Conservation (phyloP, 1,140 invertebrate species). For the Apis mellifera region DNA sequence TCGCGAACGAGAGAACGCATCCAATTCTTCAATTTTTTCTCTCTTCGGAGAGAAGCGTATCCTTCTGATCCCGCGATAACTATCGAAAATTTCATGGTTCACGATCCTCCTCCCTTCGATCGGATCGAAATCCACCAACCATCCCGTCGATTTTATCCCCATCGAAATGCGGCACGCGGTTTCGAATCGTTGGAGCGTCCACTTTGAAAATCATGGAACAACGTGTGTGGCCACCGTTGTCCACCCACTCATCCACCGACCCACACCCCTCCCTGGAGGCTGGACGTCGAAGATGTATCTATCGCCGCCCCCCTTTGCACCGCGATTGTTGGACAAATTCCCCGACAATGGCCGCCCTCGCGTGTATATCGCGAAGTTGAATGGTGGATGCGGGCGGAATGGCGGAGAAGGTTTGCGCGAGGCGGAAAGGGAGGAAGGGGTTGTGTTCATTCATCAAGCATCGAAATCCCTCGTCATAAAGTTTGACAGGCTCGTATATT, state of each 20-base stretch:
- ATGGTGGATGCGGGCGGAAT: constrained; percentile 16
- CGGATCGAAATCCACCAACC: not conserved
- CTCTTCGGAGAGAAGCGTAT: too few relatives aligned
- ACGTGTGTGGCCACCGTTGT: not conserved
- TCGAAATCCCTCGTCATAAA: constrained; percentile 68
- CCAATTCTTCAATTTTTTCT: too few relatives aligned
- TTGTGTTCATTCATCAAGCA: constrained; percentile 68
- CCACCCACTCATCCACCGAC: not conserved
- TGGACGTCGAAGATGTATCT: constrained; percentile 13
- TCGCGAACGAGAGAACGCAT: too few relatives aligned
- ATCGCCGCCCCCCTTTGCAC: constrained; percentile 20
- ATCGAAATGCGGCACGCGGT: too few relatives aligned
- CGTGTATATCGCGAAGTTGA: constrained; percentile 38
- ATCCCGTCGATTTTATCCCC: not conserved
- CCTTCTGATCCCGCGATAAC: too few relatives aligned
- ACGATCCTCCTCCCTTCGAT: not conserved
- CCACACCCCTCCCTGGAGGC: too few relatives aligned
- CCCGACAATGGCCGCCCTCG: constrained; percentile 46
- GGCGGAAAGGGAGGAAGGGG: constrained; percentile 33
- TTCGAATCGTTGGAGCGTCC: not conserved
- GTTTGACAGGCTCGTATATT: constrained; percentile 69
- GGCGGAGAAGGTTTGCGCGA: constrained; percentile 19
- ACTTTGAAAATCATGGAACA: constrained; percentile 9
- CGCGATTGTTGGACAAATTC: constrained; percentile 58
- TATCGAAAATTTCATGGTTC: too few relatives aligned